Evolutionary conservation across 1,140 invertebrate genomes (phyloP).

Genomic region (Propsilocerus akamusi): DNA sequence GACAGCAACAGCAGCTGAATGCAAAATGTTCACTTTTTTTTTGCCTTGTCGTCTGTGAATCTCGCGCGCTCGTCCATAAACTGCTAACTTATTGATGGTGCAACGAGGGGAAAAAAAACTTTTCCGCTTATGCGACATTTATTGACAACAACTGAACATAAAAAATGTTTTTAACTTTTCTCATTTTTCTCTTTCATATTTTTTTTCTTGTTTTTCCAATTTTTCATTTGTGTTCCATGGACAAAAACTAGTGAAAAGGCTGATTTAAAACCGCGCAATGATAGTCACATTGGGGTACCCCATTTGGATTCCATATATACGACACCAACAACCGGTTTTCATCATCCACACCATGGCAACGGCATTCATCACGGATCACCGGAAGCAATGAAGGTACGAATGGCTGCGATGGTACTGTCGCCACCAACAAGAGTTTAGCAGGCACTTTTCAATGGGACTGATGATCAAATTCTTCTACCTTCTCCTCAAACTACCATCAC

Average conservation of each 20-base stretch:
- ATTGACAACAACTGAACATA: not conserved
- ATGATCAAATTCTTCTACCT: not conserved
- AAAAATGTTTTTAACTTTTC: not conserved
- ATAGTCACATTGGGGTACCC: slow-evolving; percentile 21
- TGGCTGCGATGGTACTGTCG: slow-evolving; percentile 56
- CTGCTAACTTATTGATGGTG: not conserved
- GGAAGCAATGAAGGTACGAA: slow-evolving; percentile 58
- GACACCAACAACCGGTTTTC: slow-evolving; percentile 14
- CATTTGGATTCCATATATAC: slow-evolving; percentile 26
- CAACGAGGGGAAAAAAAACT: not conserved
- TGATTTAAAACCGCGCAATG: slow-evolving; percentile 25
- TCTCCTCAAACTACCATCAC: not conserved
- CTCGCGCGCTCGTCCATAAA: not conserved
- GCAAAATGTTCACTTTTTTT: not conserved
- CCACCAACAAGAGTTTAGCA: slow-evolving; percentile 60
- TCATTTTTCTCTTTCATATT: slow-evolving; percentile 10
- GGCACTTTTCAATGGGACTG: slow-evolving; percentile 19
- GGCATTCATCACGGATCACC: slow-evolving; percentile 28
- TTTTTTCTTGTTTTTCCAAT: slow-evolving; percentile 7
- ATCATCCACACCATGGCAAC: slow-evolving; percentile 20
- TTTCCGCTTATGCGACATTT: not conserved
- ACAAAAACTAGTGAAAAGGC: slow-evolving; percentile 23
- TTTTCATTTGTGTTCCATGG: slow-evolving; percentile 5
- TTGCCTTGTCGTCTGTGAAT: no score
- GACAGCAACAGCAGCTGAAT: not conserved